Evolutionary conservation across 2,113 vertebrate species (phyloP).

Genomic region (Oryzias curvinotus): DNA sequence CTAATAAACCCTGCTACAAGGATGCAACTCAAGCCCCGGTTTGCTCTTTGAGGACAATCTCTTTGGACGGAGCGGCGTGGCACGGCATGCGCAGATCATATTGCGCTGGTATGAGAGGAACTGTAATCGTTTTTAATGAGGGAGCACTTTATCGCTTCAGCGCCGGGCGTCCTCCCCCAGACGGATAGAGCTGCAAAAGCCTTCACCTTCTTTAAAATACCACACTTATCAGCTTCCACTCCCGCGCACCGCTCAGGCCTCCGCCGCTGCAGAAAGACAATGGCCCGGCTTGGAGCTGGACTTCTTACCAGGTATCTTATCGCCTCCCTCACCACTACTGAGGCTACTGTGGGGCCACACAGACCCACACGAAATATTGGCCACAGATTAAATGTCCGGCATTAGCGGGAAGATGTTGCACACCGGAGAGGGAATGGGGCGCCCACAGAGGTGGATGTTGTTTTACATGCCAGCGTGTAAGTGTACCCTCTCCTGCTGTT

Average conservation of each 20-base stretch:
- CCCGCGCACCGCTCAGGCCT: slow-evolving; percentile 58
- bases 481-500: not conserved
- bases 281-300: slow-evolving; percentile 52
- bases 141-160: slow-evolving; percentile 67
- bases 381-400: slow-evolving; percentile 60
- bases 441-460: slow-evolving; percentile 30
- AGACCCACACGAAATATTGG: slow-evolving; percentile 64
- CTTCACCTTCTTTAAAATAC: slow-evolving; percentile 72
- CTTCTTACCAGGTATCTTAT: slow-evolving; percentile 68
- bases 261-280: slow-evolving; percentile 61
- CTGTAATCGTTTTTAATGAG: slow-evolving; percentile 75
- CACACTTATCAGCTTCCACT: slow-evolving; percentile 73
- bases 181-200: slow-evolving; percentile 61
- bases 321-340: slow-evolving; percentile 38
- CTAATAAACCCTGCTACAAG: slow-evolving; percentile 52
- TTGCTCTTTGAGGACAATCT: slow-evolving; percentile 50
- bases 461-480: slow-evolving; percentile 28
- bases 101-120: slow-evolving; percentile 57
- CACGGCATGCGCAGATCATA: slow-evolving; percentile 58
- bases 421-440: slow-evolving; percentile 43
- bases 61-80: slow-evolving; percentile 40
- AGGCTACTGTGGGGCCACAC: slow-evolving; percentile 53
- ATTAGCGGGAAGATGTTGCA: slow-evolving; percentile 42
- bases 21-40: slow-evolving; percentile 49
- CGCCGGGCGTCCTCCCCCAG: slow-evolving; percentile 63